These are phyloP conservation scores for Aporrectodea caliginosa DNA, from an alignment of 1,140 invertebrate genomes.

Conservation along the genomic window DNA sequence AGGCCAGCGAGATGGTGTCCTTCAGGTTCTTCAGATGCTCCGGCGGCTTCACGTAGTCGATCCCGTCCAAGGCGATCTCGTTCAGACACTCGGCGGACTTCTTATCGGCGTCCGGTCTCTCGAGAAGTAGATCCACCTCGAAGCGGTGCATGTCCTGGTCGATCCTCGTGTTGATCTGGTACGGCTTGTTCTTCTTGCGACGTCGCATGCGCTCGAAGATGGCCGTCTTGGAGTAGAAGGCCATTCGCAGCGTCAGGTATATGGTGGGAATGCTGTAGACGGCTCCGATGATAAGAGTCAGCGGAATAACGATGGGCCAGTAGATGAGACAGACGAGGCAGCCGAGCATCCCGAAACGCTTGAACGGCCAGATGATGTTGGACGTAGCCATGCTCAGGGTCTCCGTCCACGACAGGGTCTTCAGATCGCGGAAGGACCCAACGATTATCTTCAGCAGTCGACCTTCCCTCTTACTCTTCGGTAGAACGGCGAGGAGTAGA, in stretches of 20 bases:
- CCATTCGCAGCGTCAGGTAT: conserved; percentile 44
- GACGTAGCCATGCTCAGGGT: conserved; percentile 9
- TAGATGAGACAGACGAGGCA: conserved; percentile 41
- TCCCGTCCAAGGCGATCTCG: neutral
- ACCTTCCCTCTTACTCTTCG: conserved; percentile 2
- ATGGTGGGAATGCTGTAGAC: conserved; percentile 48
- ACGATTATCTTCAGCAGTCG: conserved; percentile 6
- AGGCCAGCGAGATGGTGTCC: conserved; percentile 11
- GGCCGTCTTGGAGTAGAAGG: conserved; percentile 39
- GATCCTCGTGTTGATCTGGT: conserved; percentile 23
- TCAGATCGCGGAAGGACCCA: conserved; percentile 18
- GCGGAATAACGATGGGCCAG: conserved; percentile 37
- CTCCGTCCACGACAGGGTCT: neutral
- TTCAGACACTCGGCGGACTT: neutral
- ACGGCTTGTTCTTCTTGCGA: conserved; percentile 8
- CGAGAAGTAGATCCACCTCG: conserved; percentile 1
- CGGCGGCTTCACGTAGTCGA: conserved; percentile 34
- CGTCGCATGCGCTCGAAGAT: neutral
- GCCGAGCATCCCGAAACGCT: conserved; percentile 19
- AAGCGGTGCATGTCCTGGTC: conserved; percentile 22
- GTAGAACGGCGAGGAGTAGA: conserved; percentile 35
- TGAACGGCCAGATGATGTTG: conserved; percentile 23
- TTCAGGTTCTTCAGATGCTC: conserved; percentile 26
- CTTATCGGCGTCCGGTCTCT: neutral
- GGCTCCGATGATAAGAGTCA: conserved; percentile 38